phyloP scores from a whole-genome alignment of 2,888 invertebrate species.

The Elmis aenea region DNA sequence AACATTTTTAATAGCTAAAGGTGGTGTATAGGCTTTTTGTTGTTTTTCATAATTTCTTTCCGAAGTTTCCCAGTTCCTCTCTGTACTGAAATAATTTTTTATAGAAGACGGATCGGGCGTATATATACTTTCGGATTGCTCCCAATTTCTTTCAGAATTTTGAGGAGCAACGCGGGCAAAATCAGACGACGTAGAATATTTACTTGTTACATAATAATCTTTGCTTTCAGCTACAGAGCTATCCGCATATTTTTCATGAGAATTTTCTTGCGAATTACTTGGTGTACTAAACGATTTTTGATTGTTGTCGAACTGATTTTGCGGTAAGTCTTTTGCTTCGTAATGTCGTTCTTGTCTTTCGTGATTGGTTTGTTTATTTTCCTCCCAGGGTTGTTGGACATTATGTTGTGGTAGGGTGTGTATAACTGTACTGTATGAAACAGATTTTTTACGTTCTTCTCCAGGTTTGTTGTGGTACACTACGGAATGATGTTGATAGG shows the following conservation, averaged over 20 bases:
- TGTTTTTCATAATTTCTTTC: slow-evolving; percentile 27
- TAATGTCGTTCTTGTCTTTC: slow-evolving; percentile 36
- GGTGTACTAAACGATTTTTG: slow-evolving; percentile 8
- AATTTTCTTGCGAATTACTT: not conserved
- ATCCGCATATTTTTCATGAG: slow-evolving; percentile 3
- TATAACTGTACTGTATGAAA: slow-evolving; percentile 53
- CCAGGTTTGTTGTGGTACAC: slow-evolving; percentile 49
- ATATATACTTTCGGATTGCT: slow-evolving; percentile 24
- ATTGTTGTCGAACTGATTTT: slow-evolving; percentile 11
- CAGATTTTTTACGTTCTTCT: slow-evolving; percentile 47
- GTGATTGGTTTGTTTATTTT: slow-evolving; percentile 26
- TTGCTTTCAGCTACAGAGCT: slow-evolving; percentile 25
- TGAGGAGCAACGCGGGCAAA: no score
- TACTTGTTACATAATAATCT: slow-evolving; percentile 25
- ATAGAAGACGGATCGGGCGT: slow-evolving; percentile 8
- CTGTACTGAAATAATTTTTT: slow-evolving; percentile 30
- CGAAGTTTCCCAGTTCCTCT: slow-evolving; percentile 36
- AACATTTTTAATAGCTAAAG: not conserved
- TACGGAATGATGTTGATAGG: slow-evolving; percentile 50
- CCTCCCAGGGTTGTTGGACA: slow-evolving; percentile 16
- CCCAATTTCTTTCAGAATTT: slow-evolving; percentile 26
- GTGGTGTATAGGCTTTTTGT: slow-evolving; percentile 17
- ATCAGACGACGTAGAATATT: slow-evolving; percentile 23
- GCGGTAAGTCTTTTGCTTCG: slow-evolving; percentile 22
- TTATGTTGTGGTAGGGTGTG: slow-evolving; percentile 38